Percentiles rank a stretch among this genome's conserved stretches.
Evolutionary conservation across 2,113 vertebrate species (phyloP).

Genomic region (Daboia siamensis): DNA sequence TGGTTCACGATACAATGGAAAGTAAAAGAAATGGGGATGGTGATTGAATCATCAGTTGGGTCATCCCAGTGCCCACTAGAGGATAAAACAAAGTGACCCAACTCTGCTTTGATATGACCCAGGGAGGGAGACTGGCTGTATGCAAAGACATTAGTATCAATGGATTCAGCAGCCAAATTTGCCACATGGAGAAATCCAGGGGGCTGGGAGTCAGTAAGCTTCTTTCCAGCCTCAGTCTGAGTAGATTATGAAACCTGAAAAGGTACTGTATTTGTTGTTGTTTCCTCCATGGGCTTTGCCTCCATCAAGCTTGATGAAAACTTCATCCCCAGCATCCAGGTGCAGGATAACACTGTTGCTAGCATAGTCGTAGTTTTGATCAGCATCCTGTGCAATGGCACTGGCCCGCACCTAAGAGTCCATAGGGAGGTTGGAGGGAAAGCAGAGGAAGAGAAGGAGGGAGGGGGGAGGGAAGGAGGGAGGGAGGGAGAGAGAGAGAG

Average conservation of each 20-base stretch:
- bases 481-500: neutral
- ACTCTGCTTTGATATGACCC: neutral
- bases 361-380: slow-evolving; percentile 98
- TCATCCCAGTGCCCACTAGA: neutral
- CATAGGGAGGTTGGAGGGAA: neutral
- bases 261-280: slow-evolving; percentile 99
- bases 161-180: neutral
- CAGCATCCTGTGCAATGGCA: slow-evolving; percentile 94
- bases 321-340: slow-evolving; percentile 92
- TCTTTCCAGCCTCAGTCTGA: slow-evolving; percentile 78
- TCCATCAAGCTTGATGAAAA: slow-evolving; percentile 96
- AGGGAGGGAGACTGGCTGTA: neutral
- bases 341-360: slow-evolving; percentile 98
- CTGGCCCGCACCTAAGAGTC: slow-evolving; percentile 88
- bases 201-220: neutral
- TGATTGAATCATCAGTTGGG: neutral
- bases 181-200: neutral
- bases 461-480: neutral
- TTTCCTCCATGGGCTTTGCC: slow-evolving; percentile 97
- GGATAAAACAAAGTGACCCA: neutral
- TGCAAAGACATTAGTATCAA: neutral
- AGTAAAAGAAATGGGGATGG: neutral
- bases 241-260: slow-evolving; percentile 98
- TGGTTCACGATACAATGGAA: neutral
- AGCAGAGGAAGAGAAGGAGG: neutral